Base-by-base conservation (phyloP, 2,113 vertebrate species). In the Apodemus sylvaticus region DNA sequence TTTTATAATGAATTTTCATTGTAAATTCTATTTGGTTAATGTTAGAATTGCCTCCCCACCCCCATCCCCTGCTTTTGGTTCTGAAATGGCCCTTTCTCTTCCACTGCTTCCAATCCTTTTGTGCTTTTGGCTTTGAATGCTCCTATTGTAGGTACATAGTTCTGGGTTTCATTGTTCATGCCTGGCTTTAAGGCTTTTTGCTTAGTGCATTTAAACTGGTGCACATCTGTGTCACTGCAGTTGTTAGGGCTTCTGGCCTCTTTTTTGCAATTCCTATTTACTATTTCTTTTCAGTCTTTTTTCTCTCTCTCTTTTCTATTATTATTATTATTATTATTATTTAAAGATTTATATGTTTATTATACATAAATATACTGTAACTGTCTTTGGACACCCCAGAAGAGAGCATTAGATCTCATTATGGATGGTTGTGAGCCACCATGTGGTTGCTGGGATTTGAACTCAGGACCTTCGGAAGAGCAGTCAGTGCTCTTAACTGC, bases 241-340 rank as follows among this genome's bases (percentile, higher is more conserved):
- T 90, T 90, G 34, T 92, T 90, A 92, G 93, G 45, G 60, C 29
- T 91, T 76, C 13, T n/a, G 76, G 20, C n/a, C 10, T 71, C n/a
- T 91, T 78, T 79, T 71, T 14, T 95, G 45, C 34, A 8, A 64
- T 81, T 93, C 78, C 39, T 58, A 45, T 71, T 79, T 95, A 71
- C 20, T 34, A 7, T 87, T 93, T 10, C 53, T 58, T 26, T 82
- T 60, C 53, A 36, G 34, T 13, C 20, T 95, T 87, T 90, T 26
- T 62, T 62, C 10, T 66, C 4, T 34, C 13, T 34, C 6, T 14
- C 3, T 24, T 31, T 31, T 48, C 45, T 48, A 48, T 48, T 48
- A 48, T 48, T 48, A 48, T 48, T 48, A 48, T 48, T 48, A 48
- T 48, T 48, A 48, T 48, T 48, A 48, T 3, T 48, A 48, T 48